Percentiles rank a stretch among this genome's conserved stretches.
These are phyloP conservation scores for Conus canariensis DNA, from an alignment of 2,888 invertebrate genomes.

Conservation along the genomic window DNA sequence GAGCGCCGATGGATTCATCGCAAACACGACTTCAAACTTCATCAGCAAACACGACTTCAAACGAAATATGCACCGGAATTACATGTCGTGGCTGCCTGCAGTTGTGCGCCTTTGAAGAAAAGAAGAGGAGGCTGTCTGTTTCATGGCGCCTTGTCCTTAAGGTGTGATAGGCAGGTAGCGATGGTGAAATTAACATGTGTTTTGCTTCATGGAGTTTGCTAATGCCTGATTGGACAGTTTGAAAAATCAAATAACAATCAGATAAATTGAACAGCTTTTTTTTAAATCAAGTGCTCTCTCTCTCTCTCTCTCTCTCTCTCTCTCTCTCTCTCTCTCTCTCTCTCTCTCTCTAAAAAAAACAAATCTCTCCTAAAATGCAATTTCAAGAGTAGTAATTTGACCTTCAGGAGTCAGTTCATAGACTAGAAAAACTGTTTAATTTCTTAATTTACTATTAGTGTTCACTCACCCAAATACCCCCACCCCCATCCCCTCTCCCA, in stretches of 20 bases:
- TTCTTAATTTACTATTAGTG: too few species aligned
- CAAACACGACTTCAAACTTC: too few species aligned
- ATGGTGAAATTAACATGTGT: constrained; percentile 18
- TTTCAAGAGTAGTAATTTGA: too few species aligned
- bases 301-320: not conserved
- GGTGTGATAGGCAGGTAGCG: not conserved
- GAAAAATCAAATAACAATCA: constrained; percentile 16
- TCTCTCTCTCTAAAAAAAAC: too few species aligned
- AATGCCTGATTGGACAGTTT: not conserved
- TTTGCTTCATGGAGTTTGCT: constrained; percentile 5
- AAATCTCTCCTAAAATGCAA: too few species aligned
- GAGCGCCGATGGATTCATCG: too few species aligned
- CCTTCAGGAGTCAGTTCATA: too few species aligned
- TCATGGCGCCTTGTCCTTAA: not conserved
- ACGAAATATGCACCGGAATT: constrained; percentile 20
- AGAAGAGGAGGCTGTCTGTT: not conserved
- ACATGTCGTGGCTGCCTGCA: not conserved
- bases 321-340: not conserved
- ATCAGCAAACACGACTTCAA: not conserved
- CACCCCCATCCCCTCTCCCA: too few species aligned
- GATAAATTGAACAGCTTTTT: not conserved
- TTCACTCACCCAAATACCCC: too few species aligned
- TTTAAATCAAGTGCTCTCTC: not conserved
- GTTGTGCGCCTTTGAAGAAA: not conserved
- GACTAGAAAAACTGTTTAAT: too few species aligned